Base-by-base conservation (phyloP, 1,140 invertebrate genomes). In the Drosophila biarmipes region DNA sequence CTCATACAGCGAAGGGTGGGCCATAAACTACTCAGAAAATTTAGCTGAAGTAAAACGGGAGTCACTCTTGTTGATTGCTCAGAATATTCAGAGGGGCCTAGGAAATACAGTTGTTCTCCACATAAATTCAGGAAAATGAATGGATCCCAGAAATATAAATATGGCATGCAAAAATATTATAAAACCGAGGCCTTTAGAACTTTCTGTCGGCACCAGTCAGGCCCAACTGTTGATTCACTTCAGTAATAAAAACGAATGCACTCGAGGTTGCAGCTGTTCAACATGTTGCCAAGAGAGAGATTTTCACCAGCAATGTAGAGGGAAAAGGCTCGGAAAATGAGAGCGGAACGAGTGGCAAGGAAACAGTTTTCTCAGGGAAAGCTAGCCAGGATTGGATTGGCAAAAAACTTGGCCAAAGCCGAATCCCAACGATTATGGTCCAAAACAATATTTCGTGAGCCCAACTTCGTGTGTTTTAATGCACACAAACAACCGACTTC, bases 41-140 rank as follows among this genome's bases (percentile, higher is more conserved):
- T 38, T 21, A n/a, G 17, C 11, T 7, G 40, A 31, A 49, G 29
- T 49, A 49, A 27, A 24, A 35, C 61, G 55, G 35, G 29, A 42
- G 63, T 63, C 82, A 86, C 78, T 87, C 78, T 66, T 78, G 69
- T 59, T 86, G 82, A 86, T 86, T 86, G 74, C 74, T 34, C 67
- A 29, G 31, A 40, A 24, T 55, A 40, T 48, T 21, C 19, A 40
- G 29, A 29, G 38, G 35, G 48, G 52, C 53, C 43, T 58, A 29
- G 37, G 62, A 57, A 53, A 53, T 53, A 56, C 21, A 38, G 43
- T 27, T 31, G 49, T 0, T 21, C 21, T 31, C 10, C 29, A 10
- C 10, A 49, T 40, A 53, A 64, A 27, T 67, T 38, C 29, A 34
- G 42, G 31, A 48, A 43, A 53, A 55, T 59, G 48, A 38, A 46